phyloP scores from a whole-genome alignment of 1,140 invertebrate genomes.

The Megathymus violae region DNA sequence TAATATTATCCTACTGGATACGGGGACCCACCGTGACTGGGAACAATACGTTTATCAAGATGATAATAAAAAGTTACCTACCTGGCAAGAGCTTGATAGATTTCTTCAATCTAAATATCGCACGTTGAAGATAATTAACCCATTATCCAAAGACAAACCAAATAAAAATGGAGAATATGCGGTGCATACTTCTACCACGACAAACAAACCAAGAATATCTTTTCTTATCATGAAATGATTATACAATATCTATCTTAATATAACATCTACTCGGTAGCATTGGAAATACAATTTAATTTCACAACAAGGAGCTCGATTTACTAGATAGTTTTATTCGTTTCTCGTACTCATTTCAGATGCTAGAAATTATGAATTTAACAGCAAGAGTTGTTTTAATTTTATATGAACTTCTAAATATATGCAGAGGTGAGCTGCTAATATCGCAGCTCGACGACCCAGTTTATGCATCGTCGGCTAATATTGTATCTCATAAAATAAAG shows the following conservation, averaged over 20 bases:
- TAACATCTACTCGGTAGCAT: too few species aligned
- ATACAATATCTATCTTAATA: too few species aligned
- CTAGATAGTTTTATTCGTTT: too few species aligned
- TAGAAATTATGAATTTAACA: not conserved
- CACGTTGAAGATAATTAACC: constrained; percentile 36
- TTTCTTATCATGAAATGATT: too few species aligned
- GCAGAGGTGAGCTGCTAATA: not conserved
- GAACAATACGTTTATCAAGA: constrained; percentile 37
- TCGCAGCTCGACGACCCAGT: not conserved
- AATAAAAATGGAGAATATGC: not conserved
- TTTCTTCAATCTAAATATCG: constrained; percentile 41
- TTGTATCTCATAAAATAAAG: not conserved
- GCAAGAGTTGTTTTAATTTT: too few species aligned
- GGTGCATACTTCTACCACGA: not conserved
- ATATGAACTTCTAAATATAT: too few species aligned
- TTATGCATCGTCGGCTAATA: not conserved
- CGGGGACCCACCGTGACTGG: constrained; percentile 41
- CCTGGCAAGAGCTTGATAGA: constrained; percentile 32
- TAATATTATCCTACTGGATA: constrained; percentile 50
- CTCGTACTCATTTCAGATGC: not conserved
- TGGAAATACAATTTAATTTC: too few species aligned
- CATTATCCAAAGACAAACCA: not conserved
- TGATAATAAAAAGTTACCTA: constrained; percentile 36
- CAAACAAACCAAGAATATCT: not conserved
- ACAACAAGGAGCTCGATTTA: too few species aligned